Percentiles rank a stretch among this genome's conserved stretches.
Evolutionary conservation across 2,888 invertebrate genomes (phyloP).

Genomic region (Amiota minor): DNA sequence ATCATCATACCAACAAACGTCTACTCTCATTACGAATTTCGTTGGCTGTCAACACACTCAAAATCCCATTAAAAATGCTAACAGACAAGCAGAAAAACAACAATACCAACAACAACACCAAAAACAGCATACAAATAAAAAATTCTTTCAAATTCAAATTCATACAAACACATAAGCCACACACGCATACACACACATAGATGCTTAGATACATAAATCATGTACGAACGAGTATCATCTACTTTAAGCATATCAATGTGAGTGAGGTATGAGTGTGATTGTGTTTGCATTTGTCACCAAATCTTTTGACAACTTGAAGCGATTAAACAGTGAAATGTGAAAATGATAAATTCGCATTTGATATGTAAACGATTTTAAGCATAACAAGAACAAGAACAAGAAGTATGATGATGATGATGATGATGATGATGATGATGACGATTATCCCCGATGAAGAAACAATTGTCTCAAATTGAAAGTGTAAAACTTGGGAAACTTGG

Average conservation of each 20-base stretch:
- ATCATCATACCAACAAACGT: neutral
- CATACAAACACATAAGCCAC: constrained; percentile 10
- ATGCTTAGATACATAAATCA: constrained; percentile 11
- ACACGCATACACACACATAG: constrained; percentile 2
- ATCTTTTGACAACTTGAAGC: constrained; percentile 31
- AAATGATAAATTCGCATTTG: constrained; percentile 25
- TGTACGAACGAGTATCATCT: neutral
- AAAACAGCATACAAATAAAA: neutral
- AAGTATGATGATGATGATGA: no score
- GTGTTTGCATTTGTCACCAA: constrained; percentile 9
- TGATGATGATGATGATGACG: no score
- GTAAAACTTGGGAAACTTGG: neutral
- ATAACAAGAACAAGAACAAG: no score
- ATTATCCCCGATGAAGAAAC: no score
- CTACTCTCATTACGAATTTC: constrained; percentile 18
- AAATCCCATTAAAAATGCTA: constrained; percentile 27
- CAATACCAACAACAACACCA: neutral
- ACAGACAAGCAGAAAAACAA: constrained; percentile 1
- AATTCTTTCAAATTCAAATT: no score
- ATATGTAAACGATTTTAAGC: neutral
- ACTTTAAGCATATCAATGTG: neutral
- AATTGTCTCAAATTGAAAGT: neutral
- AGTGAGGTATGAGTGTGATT: neutral
- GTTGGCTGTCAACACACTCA: constrained; percentile 25
- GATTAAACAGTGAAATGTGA: constrained; percentile 31